Percentiles rank a stretch among this genome's conserved stretches.
phyloP scores from a whole-genome alignment of 2,888 invertebrate species.

The Bibio marci region DNA sequence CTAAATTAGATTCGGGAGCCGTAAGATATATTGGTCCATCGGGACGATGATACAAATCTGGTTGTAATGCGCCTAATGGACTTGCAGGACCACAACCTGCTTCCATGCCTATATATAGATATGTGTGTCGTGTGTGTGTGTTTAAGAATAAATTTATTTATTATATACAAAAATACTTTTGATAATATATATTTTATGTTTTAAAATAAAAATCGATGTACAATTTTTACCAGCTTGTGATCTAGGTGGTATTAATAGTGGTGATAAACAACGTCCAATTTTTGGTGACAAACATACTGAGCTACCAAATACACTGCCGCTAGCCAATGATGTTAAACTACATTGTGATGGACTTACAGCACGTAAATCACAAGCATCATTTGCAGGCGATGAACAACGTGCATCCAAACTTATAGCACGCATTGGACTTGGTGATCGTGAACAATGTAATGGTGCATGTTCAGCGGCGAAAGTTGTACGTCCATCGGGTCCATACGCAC shows the following conservation, averaged over 20 bases:
- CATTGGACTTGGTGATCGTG: conserved; percentile 60
- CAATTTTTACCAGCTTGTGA: conserved; percentile 27
- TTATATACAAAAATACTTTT: too few species aligned
- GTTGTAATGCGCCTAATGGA: conserved; percentile 66
- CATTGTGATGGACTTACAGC: conserved; percentile 56
- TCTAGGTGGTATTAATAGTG: conserved; percentile 58
- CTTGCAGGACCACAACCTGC: conserved; percentile 30
- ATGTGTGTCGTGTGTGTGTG: too few species aligned
- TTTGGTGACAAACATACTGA: conserved; percentile 20
- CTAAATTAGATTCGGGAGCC: conserved; percentile 41
- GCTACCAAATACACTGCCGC: conserved; percentile 16
- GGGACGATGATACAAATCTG: conserved; percentile 67
- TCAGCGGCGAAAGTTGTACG: conserved; percentile 34
- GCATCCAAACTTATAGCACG: conserved; percentile 63
- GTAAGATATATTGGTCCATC: conserved; percentile 63
- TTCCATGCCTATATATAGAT: conserved; percentile 14
- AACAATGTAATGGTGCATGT: conserved; percentile 23
- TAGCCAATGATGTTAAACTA: conserved; percentile 30
- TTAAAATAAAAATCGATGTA: too few species aligned
- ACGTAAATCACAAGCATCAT: conserved; percentile 36
- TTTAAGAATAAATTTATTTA: too few species aligned
- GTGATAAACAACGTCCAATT: conserved; percentile 49
- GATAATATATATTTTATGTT: too few species aligned
- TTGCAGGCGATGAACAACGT: conserved; percentile 41
- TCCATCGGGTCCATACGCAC: conserved; percentile 69